Evolutionary conservation across 2,113 vertebrate genomes (phyloP), one percentile per base, ranked within the genome.

Genomic region (Hystrix cristata): DNA sequence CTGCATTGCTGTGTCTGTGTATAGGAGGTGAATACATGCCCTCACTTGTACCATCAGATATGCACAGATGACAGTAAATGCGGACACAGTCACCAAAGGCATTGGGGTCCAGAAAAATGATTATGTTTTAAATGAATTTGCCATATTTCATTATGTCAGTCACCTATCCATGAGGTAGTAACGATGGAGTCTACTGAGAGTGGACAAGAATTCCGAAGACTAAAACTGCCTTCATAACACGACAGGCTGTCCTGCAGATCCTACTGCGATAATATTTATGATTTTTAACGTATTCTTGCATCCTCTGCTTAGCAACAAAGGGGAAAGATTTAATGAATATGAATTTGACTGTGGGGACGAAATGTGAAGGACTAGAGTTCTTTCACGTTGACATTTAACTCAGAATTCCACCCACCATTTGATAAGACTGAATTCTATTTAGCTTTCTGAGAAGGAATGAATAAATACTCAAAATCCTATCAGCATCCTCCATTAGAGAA

Each of bases 211-310:
- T 76, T 87, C 38, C 79, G 53, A 90, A 59, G 55, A 60, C 82
- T 92, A 83, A 53, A 95, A 72, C 7, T 80, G 67, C 80, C 38
- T 92, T 79, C 53, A 46, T 62, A 94, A 84, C 38, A 74, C 55
- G 59, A 71, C 13, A 27, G 29, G 31, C 38, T 81, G 71, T 88
- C 65, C 95, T 92, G 59, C 53, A 94, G 71, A 91, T 85, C 53
- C 78, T 85, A 71, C 88, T 92, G 43, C 91, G 92, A n/a, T 92
- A 55, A 89, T 92, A 88, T 82, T 90, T 93, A 76, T 89, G 27
- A 91, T 95, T 95, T 91, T 84, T n/a, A 95, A 95, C 86, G 90
- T 96, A 86, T 85, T 95, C 72, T 94, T 95, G 38, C 25, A 84
- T 83, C 38, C 55, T 95, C 65, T 95, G 82, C 90, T 93, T 88